Evolutionary conservation across 2,888 invertebrate genomes (phyloP).

Genomic region (Ophion costatus): DNA sequence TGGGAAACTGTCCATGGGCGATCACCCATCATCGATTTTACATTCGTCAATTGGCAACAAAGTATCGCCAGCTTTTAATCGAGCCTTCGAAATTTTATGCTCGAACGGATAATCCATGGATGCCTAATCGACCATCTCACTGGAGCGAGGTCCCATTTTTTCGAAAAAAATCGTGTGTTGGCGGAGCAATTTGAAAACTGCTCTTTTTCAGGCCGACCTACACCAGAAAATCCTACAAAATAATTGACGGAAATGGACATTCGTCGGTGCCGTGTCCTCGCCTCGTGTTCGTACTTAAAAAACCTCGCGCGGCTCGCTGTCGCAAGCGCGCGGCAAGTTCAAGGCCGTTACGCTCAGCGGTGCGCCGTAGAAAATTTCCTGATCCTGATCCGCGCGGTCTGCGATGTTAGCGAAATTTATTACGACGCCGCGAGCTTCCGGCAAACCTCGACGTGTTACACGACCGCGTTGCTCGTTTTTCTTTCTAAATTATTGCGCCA

Average conservation of each 20-base stretch:
- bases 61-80: too few relatives aligned
- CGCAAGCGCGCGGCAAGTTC: conserved; percentile 72
- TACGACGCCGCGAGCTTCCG: conserved; percentile 63
- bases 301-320: conserved; percentile 20
- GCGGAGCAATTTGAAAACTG: neutral
- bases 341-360: conserved; percentile 73
- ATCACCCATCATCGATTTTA: too few relatives aligned
- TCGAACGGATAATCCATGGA: too few relatives aligned
- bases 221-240: neutral
- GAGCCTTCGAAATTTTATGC: too few relatives aligned
- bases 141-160: too few relatives aligned
- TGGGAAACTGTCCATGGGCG: too few relatives aligned
- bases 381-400: conserved; percentile 62
- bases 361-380: conserved; percentile 69
- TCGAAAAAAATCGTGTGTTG: too few relatives aligned
- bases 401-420: conserved; percentile 54
- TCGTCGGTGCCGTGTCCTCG: conserved; percentile 27
- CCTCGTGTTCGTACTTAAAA: conserved; percentile 27
- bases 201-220: too few relatives aligned
- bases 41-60: too few relatives aligned
- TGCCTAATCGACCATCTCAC: too few relatives aligned
- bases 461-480: conserved; percentile 26
- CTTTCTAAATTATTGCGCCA: neutral
- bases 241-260: conserved; percentile 7
- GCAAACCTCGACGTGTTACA: conserved; percentile 14